A percentile compares a stretch with the other conserved stretches of the same genome.
These are phyloP conservation scores for Melieria picta DNA, from an alignment of 2,888 invertebrate species.

Conservation along the genomic window DNA sequence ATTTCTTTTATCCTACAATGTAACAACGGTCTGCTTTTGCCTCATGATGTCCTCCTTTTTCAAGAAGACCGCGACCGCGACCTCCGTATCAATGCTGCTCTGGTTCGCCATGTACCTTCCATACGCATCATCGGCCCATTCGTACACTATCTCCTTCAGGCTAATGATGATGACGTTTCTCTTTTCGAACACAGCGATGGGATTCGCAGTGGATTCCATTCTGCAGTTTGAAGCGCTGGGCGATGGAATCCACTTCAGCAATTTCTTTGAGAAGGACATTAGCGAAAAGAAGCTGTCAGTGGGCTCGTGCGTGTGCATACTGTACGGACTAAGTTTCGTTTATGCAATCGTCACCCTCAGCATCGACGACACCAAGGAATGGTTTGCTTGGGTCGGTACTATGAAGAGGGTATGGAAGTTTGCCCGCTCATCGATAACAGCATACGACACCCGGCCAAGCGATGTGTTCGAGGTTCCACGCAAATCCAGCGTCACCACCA, in stretches of 20 bases:
- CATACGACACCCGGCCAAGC: too few species aligned
- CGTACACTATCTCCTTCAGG: constrained; percentile 67
- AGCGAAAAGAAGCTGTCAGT: not conserved
- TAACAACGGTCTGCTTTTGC: constrained; percentile 76
- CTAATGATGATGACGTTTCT: not conserved
- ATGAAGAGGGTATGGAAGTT: too few species aligned
- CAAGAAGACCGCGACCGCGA: constrained; percentile 78
- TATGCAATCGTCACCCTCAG: constrained; percentile 9
- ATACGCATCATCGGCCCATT: constrained; percentile 62
- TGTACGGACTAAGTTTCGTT: constrained; percentile 5
- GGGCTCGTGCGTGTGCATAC: not conserved
- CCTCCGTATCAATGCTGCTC: constrained; percentile 75
- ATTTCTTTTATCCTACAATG: constrained; percentile 75
- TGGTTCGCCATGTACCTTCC: constrained; percentile 80
- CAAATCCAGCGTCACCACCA: too few species aligned
- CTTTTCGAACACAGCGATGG: constrained; percentile 75
- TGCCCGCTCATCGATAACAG: too few species aligned
- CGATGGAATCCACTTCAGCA: constrained; percentile 60
- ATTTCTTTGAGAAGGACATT: too few species aligned
- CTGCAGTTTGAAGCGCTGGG: constrained; percentile 71
- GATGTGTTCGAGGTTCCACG: too few species aligned
- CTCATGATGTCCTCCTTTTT: constrained; percentile 81
- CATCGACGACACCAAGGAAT: too few species aligned
- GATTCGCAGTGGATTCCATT: constrained; percentile 74
- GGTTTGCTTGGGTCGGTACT: too few species aligned